Base-by-base conservation (phyloP, 1,140 invertebrate species). In the Meloidogyne exigua region DNA sequence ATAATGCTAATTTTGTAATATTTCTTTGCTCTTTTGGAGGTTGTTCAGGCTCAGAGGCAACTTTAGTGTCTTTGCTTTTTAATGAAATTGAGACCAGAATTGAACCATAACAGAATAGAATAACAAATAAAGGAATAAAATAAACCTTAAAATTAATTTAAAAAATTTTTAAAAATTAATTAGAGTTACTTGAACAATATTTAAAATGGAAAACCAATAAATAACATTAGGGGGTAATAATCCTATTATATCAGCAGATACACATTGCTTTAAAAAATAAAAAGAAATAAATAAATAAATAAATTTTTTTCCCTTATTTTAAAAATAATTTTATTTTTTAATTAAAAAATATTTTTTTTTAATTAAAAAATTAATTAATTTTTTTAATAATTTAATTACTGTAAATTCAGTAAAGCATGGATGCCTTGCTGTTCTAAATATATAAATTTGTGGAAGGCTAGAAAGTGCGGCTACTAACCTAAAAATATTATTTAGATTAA, bases 371-470 rank as follows among this genome's bases (percentile, higher is more conserved):
- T 32, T 32, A 32, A 3, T 32, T 32, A 3, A 32, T 15, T 49
- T 18, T 18, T 49, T 49, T 18, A 49, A 49, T 44, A 49, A 49
- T 49, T 49, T 49, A 44, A 44, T n/a, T n/a, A 57, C 49, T 57
- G 32, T 79, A 42, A 66, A 77, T 21, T 64, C 25, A 15, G 70
- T 72, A 75, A 84, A 85, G 25, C 83, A 79, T 1, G 89, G 89
- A 82, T 89, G 89, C 9, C 67, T 44, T 32, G 89, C 89, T 13
- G 75, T 88, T 82, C 82, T 81, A 79, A 89, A 89, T 76, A 89
- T 89, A 26, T 89, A 86, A 75, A 85, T 92, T 91, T 95, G 94
- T 9, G 93, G 94, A 70, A 92, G 87, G 80, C 93, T 94, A 87
- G 92, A 94, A n/a, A 94, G 82, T 0, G 90, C 89, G 0, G 93